Percentiles rank a stretch among this genome's conserved stretches.
phyloP scores from a whole-genome alignment of 2,888 invertebrate species.

The Mythimna pallens region DNA sequence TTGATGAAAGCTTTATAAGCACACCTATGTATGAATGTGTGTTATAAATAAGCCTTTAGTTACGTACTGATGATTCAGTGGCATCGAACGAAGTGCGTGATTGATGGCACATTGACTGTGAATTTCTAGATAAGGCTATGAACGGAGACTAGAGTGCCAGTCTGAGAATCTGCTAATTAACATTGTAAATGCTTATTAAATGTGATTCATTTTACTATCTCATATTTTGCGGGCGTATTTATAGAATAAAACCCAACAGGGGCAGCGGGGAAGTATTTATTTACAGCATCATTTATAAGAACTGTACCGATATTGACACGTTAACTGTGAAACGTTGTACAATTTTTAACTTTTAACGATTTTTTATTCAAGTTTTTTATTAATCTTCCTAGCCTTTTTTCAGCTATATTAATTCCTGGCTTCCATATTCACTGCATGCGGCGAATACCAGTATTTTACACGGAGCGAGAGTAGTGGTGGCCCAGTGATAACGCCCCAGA shows the following conservation, averaged over 20 bases:
- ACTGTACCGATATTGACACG: not conserved
- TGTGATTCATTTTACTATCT: conserved; percentile 66
- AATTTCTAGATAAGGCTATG: conserved; percentile 47
- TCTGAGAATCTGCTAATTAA: conserved; percentile 31
- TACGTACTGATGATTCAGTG: conserved; percentile 14
- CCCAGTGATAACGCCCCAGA: too few relatives aligned
- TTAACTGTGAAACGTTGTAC: not conserved
- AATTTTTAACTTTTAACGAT: not conserved
- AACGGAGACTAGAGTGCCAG: conserved; percentile 13
- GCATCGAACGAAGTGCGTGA: conserved; percentile 29
- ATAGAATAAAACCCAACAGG: conserved; percentile 4
- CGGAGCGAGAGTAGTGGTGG: too few relatives aligned
- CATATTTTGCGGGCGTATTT: conserved; percentile 30
- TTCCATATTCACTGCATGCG: too few relatives aligned
- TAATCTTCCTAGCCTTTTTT: too few relatives aligned
- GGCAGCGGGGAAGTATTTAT: not conserved
- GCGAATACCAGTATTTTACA: too few relatives aligned
- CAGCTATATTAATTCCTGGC: too few relatives aligned
- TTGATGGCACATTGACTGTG: conserved; percentile 29
- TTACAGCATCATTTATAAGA: not conserved
- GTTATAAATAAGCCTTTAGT: conserved; percentile 7
- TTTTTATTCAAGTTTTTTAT: too few relatives aligned
- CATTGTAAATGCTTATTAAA: conserved; percentile 9
- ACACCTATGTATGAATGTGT: not conserved
- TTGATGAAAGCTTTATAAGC: not conserved